These are phyloP conservation scores for Hippoglossus hippoglossus DNA, from an alignment of 2,797 vertebrate genomes.

Conservation along the genomic window DNA sequence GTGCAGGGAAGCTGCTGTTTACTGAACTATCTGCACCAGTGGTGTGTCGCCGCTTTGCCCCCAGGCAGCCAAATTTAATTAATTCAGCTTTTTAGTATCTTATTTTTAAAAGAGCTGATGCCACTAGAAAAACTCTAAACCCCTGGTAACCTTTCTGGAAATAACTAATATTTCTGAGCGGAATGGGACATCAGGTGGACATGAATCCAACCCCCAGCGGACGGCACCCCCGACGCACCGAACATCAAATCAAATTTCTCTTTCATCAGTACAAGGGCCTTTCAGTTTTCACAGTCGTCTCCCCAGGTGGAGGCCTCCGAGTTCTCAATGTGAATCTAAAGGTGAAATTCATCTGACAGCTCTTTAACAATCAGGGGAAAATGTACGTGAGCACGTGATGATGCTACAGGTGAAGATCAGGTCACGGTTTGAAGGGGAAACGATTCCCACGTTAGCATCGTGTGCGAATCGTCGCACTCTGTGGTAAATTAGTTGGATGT, in stretches of 20 bases:
- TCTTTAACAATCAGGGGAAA: constrained; percentile 7
- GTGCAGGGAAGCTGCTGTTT: background rate
- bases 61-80: background rate
- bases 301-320: background rate
- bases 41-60: background rate
- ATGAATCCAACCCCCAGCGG: constrained; percentile 5
- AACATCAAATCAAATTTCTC: background rate
- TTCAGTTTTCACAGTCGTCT: constrained; percentile 4
- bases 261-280: background rate
- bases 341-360: constrained; percentile 18
- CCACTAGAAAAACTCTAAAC: background rate
- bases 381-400: background rate
- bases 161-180: background rate
- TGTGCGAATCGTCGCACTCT: constrained; percentile 10
- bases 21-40: background rate
- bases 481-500: constrained; percentile 2
- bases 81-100: background rate
- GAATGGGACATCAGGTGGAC: background rate
- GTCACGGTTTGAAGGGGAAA: constrained; percentile 26
- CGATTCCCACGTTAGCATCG: constrained; percentile 17
- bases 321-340: constrained; percentile 22
- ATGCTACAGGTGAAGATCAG: constrained; percentile 16
- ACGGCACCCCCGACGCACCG: background rate
- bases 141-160: background rate
- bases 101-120: constrained; percentile 9